phyloP scores from a whole-genome alignment of 2,113 vertebrate species.

The Barnardius zonarius region DNA sequence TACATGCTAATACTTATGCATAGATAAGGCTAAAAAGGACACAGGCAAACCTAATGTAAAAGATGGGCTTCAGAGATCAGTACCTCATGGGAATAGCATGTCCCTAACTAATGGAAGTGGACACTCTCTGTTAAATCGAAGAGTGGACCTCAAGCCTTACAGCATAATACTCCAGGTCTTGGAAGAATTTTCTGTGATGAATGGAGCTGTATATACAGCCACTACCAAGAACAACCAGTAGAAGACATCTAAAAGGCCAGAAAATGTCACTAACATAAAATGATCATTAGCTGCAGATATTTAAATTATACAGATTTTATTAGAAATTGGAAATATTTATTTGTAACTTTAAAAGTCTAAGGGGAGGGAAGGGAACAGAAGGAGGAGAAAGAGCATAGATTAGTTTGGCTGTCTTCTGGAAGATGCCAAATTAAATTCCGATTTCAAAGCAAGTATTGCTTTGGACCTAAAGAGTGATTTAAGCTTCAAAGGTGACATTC shows the following conservation, averaged over 20 bases:
- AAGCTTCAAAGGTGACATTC: not conserved
- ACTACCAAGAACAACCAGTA: not conserved
- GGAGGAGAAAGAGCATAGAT: not conserved
- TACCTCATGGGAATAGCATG: accelerated
- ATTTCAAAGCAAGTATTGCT: not conserved
- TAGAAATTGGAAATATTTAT: not conserved
- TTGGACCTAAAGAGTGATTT: not conserved
- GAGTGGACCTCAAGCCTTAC: not conserved
- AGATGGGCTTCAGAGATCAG: not conserved
- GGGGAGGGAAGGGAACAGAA: not conserved
- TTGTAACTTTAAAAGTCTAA: not conserved
- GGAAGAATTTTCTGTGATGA: not conserved
- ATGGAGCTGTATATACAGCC: not conserved
- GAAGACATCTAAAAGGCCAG: not conserved
- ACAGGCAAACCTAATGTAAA: not conserved
- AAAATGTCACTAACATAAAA: not conserved
- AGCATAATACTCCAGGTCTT: not conserved
- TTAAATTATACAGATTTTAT: not conserved
- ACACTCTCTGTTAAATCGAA: not conserved
- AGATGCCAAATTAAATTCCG: not conserved
- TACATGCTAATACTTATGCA: not conserved
- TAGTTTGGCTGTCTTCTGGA: not conserved
- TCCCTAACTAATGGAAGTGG: not conserved
- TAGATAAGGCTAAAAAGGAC: not conserved
- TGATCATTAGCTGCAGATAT: not conserved